Conservation (phyloP, 2,113 vertebrate species). For the Cyprinus carpio region DNA sequence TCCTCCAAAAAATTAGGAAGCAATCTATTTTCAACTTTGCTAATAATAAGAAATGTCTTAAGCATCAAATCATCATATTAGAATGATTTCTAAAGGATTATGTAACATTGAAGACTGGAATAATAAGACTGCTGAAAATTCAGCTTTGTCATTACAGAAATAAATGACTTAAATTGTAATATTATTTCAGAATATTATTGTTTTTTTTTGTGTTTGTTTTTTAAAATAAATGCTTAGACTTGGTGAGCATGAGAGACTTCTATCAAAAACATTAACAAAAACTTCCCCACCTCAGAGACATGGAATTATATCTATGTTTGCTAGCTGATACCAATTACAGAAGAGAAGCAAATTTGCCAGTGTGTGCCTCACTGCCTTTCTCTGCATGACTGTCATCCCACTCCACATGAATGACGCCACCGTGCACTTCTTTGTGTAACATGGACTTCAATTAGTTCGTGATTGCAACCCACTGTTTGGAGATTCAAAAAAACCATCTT, state of each 20-base stretch:
- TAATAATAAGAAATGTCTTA: not conserved
- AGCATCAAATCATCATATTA: not conserved
- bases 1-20: not conserved
- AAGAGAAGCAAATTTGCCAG: slow-evolving; percentile 20
- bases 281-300: not conserved
- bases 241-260: too few relatives aligned
- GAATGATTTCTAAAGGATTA: not conserved
- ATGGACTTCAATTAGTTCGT: slow-evolving; percentile 70
- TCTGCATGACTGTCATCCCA: slow-evolving; percentile 43
- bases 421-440: slow-evolving; percentile 63
- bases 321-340: slow-evolving; percentile 8
- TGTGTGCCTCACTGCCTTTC: not conserved
- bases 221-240: too few relatives aligned
- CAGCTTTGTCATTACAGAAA: too few relatives aligned
- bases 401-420: slow-evolving; percentile 50
- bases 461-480: slow-evolving; percentile 72
- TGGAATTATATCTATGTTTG: not conserved
- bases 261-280: not conserved
- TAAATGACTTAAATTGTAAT: too few relatives aligned
- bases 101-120: not conserved
- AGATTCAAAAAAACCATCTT: slow-evolving; percentile 73
- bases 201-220: too few relatives aligned
- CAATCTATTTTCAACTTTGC: not conserved
- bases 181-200: too few relatives aligned
- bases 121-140: too few relatives aligned